Evolutionary conservation across 1,140 invertebrate species (phyloP).

Genomic region (Phenacoccus solenopsis): DNA sequence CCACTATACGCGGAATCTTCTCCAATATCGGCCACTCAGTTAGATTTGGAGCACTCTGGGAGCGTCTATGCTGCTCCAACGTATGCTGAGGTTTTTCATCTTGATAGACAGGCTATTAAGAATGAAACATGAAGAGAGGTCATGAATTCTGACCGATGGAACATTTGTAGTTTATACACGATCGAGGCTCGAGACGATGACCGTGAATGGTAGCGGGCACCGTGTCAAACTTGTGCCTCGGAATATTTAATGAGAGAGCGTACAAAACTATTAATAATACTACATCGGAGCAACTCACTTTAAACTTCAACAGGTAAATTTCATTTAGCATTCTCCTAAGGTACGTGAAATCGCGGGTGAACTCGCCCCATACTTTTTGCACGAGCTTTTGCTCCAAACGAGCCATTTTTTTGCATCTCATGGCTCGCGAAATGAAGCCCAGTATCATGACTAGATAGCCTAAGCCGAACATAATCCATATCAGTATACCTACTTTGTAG

Average conservation of each 20-base stretch:
- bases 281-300: slow-evolving; percentile 50
- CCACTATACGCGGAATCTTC: neutral
- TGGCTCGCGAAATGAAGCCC: slow-evolving; percentile 62
- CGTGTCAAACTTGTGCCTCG: no score
- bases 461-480: slow-evolving; percentile 81
- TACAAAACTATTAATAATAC: no score
- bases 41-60: slow-evolving; percentile 27
- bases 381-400: slow-evolving; percentile 56
- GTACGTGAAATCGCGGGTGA: slow-evolving; percentile 59
- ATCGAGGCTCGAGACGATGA: no score
- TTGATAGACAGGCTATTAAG: slow-evolving; percentile 26
- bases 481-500: slow-evolving; percentile 59
- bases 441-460: slow-evolving; percentile 85
- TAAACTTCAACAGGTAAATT: slow-evolving; percentile 60
- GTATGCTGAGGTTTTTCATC: slow-evolving; percentile 17
- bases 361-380: slow-evolving; percentile 60
- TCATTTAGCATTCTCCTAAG: slow-evolving; percentile 61
- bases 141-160: no score
- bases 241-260: no score
- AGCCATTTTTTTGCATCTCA: slow-evolving; percentile 59
- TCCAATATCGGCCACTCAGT: slow-evolving; percentile 26
- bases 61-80: slow-evolving; percentile 12
- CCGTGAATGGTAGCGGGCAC: no score
- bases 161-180: no score
- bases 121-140: no score